Conservation (phyloP, 2,888 invertebrate species). For the Unio delphinus region DNA sequence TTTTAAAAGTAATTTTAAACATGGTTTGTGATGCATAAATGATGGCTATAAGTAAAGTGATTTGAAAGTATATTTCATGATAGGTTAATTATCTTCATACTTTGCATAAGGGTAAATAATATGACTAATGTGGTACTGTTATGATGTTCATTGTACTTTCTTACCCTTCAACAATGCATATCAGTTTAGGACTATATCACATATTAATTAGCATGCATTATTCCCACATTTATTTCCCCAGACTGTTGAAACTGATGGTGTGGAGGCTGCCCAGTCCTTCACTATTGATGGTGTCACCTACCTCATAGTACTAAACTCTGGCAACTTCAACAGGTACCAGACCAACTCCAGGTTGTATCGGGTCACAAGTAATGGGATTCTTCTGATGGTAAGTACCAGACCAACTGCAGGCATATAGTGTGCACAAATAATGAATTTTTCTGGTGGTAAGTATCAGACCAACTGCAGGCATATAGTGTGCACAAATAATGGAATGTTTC, state of each 20-base stretch:
- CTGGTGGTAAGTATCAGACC: no score
- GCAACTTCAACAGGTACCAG: conserved; percentile 47
- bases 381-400: conserved; percentile 45
- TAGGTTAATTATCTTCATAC: no score
- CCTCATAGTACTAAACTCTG: conserved; percentile 62
- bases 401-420: background rate
- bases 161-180: background rate
- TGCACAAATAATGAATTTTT: background rate
- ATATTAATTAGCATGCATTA: background rate
- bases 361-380: conserved; percentile 39
- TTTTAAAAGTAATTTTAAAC: no score
- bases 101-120: no score
- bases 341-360: conserved; percentile 58
- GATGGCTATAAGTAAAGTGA: no score
- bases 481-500: no score
- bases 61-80: no score
- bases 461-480: no score
- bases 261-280: conserved; percentile 53
- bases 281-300: conserved; percentile 45
- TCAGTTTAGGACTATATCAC: background rate
- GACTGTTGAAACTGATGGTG: conserved; percentile 66
- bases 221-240: conserved; percentile 26
- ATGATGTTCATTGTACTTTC: background rate
- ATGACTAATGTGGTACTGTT: background rate
- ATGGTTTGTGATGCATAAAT: no score